A percentile compares a stretch with the other conserved stretches of the same genome.
These are phyloP conservation scores for Lamellibrachia satsuma DNA, from an alignment of 2,888 invertebrate genomes.

Conservation along the genomic window DNA sequence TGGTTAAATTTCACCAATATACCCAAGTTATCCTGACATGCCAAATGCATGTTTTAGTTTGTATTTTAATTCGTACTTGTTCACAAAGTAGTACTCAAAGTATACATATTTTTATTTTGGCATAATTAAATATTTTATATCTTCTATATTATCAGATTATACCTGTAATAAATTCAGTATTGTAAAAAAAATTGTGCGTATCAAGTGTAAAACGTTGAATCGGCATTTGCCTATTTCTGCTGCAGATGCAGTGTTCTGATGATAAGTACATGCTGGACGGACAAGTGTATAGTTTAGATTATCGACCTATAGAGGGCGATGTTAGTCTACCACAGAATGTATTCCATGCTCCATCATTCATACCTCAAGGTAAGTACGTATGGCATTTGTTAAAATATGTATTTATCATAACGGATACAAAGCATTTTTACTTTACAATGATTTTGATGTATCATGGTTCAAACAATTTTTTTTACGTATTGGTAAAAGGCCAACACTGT, in stretches of 20 bases:
- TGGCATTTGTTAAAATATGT: not conserved
- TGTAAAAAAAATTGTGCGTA: not conserved
- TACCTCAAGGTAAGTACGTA: constrained; percentile 81
- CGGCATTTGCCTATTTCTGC: not conserved
- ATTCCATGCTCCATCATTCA: constrained; percentile 83
- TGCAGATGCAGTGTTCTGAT: constrained; percentile 82
- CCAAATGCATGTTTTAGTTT: not conserved
- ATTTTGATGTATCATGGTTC: no score
- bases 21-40: not conserved
- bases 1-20: not conserved
- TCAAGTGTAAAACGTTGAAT: not conserved
- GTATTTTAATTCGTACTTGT: not conserved
- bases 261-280: constrained; percentile 83
- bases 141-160: not conserved
- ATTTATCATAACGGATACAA: not conserved
- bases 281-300: constrained; percentile 78
- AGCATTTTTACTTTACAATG: no score
- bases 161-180: not conserved
- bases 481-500: no score
- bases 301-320: constrained; percentile 87
- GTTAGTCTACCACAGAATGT: constrained; percentile 82
- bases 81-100: not conserved
- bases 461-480: no score
- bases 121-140: not conserved
- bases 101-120: not conserved